Percentiles rank a stretch among this genome's conserved stretches.
phyloP scores from a whole-genome alignment of 2,888 invertebrate species.

The Epistrophe eligans region DNA sequence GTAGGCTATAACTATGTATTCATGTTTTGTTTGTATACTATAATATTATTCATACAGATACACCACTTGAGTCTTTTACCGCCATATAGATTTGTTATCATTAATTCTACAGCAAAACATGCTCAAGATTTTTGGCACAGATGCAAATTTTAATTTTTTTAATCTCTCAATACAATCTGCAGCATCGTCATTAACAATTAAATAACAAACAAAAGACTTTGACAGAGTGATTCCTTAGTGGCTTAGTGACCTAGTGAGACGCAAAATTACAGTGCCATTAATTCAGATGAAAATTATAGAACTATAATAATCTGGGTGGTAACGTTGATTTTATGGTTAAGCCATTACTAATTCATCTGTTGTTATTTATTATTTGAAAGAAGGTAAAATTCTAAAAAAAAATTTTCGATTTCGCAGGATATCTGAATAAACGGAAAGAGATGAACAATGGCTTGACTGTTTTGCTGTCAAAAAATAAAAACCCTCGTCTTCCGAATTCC shows the following conservation, averaged over 20 bases:
- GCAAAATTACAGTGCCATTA: not conserved
- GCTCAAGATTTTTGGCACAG: slow-evolving; percentile 31
- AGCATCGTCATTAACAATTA: slow-evolving; percentile 29
- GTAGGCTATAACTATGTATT: not conserved
- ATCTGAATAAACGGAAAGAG: no score
- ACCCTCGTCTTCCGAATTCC: no score
- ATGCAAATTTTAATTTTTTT: not conserved
- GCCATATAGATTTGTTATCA: slow-evolving; percentile 51
- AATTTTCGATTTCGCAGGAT: no score
- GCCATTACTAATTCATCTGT: no score
- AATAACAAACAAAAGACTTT: not conserved
- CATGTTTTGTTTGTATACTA: not conserved
- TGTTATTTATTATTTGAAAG: no score
- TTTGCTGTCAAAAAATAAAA: no score
- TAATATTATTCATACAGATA: not conserved
- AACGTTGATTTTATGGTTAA: not conserved
- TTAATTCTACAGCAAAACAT: slow-evolving; percentile 27
- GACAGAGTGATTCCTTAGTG: slow-evolving; percentile 6
- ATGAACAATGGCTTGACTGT: no score
- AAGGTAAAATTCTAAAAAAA: no score
- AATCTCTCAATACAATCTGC: slow-evolving; percentile 16
- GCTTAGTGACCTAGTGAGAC: slow-evolving; percentile 24
- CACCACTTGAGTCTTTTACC: not conserved
- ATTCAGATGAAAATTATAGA: not conserved
- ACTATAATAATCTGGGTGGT: not conserved